Percentiles rank a stretch among this genome's conserved stretches.
Evolutionary conservation across 1,140 invertebrate genomes (phyloP).

Genomic region (Patella vulgata): DNA sequence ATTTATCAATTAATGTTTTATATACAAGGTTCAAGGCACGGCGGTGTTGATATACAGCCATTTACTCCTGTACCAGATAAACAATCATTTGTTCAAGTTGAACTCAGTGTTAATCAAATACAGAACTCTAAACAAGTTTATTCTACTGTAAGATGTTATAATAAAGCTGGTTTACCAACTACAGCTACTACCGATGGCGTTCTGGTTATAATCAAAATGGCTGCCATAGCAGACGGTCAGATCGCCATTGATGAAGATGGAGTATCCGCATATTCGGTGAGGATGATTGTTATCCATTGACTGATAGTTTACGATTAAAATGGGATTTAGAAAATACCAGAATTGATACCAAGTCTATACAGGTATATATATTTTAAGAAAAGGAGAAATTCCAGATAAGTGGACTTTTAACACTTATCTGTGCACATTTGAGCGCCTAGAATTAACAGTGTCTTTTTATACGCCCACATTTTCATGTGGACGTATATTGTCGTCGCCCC

Average conservation of each 20-base stretch:
- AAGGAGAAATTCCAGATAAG: no score
- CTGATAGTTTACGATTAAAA: constrained; percentile 1
- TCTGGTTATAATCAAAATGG: constrained; percentile 13
- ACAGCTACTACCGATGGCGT: constrained; percentile 30
- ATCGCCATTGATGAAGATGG: constrained; percentile 11
- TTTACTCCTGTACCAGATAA: background rate
- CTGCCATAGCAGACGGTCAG: background rate
- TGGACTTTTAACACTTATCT: background rate
- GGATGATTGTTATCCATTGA: constrained; percentile 17
- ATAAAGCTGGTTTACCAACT: constrained; percentile 31
- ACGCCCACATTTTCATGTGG: no score
- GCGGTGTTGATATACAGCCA: constrained; percentile 3
- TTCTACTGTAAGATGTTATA: constrained; percentile 32
- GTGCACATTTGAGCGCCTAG: no score
- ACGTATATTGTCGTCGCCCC: no score
- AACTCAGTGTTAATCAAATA: background rate
- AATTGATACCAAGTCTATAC: background rate
- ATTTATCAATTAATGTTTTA: background rate
- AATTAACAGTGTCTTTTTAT: no score
- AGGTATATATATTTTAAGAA: no score
- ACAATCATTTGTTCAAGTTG: background rate
- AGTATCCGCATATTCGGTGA: constrained; percentile 15
- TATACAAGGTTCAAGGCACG: background rate
- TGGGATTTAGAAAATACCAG: background rate
- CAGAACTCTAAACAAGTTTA: constrained; percentile 10